Conservation (phyloP, 23 tunicate species). For the Aplidium turbinatum region DNA sequence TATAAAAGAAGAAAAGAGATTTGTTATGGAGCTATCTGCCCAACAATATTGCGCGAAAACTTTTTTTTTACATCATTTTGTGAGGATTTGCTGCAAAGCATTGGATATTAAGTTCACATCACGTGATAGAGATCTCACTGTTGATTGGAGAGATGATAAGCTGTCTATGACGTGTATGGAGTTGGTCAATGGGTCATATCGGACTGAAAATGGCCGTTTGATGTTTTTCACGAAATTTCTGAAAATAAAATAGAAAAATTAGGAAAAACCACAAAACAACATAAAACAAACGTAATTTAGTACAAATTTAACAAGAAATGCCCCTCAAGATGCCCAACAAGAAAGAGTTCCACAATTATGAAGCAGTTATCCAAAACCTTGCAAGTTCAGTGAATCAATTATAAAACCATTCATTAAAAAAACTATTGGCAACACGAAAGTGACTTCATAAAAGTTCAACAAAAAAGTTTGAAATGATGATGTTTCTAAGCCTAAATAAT, state of each 20-base stretch:
- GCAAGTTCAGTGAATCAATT: no score
- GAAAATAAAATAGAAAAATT: not conserved
- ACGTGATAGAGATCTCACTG: not conserved
- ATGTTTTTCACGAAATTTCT: conserved; percentile 1
- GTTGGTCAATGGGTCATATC: conserved; percentile 9
- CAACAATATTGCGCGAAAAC: not conserved
- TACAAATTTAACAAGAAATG: not conserved
- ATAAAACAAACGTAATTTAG: not conserved
- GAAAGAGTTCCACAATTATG: no score
- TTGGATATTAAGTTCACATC: not conserved
- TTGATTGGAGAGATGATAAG: not conserved
- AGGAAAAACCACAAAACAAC: not conserved
- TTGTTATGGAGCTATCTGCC: no score
- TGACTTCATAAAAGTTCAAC: no score
- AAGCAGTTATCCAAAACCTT: no score
- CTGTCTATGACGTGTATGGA: conserved; percentile 11
- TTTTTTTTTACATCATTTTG: not conserved
- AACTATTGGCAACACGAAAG: no score
- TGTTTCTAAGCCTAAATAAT: no score
- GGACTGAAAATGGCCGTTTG: conserved; percentile 9
- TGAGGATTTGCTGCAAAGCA: not conserved
- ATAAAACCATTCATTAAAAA: no score
- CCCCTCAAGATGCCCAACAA: not conserved
- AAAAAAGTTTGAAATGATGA: no score
- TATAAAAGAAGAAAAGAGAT: no score